These are phyloP conservation scores for Dipodomys spectabilis DNA, from an alignment of 2,113 vertebrate genomes.

Conservation along the genomic window DNA sequence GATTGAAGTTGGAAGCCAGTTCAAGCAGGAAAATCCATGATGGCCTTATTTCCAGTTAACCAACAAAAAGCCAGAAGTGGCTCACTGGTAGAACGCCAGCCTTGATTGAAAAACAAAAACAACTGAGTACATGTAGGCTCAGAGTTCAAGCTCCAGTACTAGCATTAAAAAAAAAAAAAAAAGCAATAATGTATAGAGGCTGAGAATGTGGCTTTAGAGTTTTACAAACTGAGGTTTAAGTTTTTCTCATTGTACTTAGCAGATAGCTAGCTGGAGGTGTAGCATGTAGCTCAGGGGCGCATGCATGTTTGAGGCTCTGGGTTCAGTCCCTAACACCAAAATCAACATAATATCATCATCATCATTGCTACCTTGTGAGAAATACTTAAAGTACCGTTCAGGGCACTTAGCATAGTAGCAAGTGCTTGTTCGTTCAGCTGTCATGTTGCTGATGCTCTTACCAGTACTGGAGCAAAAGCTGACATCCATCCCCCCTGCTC, in stretches of 20 bases:
- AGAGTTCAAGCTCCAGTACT: no score
- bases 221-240: background rate
- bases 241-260: background rate
- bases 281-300: no score
- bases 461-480: accelerated
- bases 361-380: background rate
- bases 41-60: no score
- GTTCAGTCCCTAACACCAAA: background rate
- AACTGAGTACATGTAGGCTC: no score
- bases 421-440: background rate
- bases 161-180: no score
- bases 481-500: accelerated
- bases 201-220: background rate
- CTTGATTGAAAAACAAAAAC: no score
- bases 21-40: no score
- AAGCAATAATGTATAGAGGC: accelerated
- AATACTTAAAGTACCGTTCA: accelerated
- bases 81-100: no score
- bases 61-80: no score
- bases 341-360: background rate
- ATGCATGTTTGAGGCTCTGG: background rate
- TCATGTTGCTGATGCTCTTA: accelerated
- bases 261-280: background rate
- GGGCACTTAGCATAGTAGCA: background rate
- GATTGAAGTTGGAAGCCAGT: no score